These are phyloP conservation scores for Chrysolina haemoptera DNA, from an alignment of 2,888 invertebrate genomes.

Conservation along the genomic window DNA sequence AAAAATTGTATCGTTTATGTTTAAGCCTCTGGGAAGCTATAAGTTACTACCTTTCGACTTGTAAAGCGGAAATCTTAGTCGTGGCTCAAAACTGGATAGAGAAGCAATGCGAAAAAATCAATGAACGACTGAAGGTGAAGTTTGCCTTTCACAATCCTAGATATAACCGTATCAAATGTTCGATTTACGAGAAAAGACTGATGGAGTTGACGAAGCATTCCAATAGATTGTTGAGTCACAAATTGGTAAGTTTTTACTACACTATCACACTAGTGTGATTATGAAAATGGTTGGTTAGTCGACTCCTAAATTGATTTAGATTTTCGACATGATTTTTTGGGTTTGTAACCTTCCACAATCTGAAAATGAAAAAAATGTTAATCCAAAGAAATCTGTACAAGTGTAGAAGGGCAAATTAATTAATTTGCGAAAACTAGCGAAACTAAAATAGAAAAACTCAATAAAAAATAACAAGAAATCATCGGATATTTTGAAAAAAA, in stretches of 20 bases:
- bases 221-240: constrained; percentile 51
- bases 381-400: no score
- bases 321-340: no score
- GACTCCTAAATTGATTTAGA: no score
- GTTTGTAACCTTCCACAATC: no score
- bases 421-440: no score
- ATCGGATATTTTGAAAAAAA: no score
- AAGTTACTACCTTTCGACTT: constrained; percentile 51
- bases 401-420: no score
- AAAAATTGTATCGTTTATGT: neutral
- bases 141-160: constrained; percentile 53
- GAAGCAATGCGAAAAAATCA: constrained; percentile 47
- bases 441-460: no score
- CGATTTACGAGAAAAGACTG: constrained; percentile 58
- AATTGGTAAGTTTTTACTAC: constrained; percentile 30
- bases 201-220: constrained; percentile 58
- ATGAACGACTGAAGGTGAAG: constrained; percentile 55
- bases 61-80: constrained; percentile 54
- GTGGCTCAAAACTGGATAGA: constrained; percentile 53
- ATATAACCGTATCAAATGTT: constrained; percentile 51
- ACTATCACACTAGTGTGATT: no score
- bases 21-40: constrained; percentile 61
- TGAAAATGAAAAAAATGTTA: no score
- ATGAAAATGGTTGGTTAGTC: no score
- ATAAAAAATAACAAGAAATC: no score